phyloP scores from a whole-genome alignment of 2,113 vertebrate genomes.

The Thunnus maccoyii region DNA sequence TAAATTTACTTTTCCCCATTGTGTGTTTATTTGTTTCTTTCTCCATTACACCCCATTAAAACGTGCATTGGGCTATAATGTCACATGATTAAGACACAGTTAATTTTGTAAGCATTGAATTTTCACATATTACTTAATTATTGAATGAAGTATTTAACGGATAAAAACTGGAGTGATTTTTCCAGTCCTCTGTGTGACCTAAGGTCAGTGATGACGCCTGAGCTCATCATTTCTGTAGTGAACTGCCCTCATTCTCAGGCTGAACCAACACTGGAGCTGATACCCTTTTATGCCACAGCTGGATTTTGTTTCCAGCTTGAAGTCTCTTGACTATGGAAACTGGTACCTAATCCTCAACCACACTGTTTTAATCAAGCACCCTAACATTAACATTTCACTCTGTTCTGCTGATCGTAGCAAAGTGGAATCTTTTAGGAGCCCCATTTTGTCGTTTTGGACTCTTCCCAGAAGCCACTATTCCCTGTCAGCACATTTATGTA shows the following conservation, averaged over 20 bases:
- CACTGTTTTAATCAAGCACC: constrained; percentile 44
- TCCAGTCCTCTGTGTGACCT: background rate
- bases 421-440: constrained; percentile 57
- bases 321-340: constrained; percentile 40
- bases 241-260: constrained; percentile 15
- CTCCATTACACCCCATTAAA: background rate
- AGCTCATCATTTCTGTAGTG: constrained; percentile 3
- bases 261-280: constrained; percentile 21
- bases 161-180: background rate
- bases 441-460: constrained; percentile 56
- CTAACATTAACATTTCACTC: constrained; percentile 50
- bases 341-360: constrained; percentile 39
- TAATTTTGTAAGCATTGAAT: background rate
- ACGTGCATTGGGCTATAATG: background rate
- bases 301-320: constrained; percentile 53
- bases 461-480: constrained; percentile 58
- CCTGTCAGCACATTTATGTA: constrained; percentile 77
- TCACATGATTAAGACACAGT: no score
- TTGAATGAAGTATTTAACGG: background rate
- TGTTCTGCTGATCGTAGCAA: constrained; percentile 60
- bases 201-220: constrained; percentile 16
- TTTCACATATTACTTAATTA: background rate
- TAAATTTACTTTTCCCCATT: no score
- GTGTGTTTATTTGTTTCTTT: no score
- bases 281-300: constrained; percentile 52